Conservation (phyloP, 1,140 invertebrate species). For the Drosophila athabasca region DNA sequence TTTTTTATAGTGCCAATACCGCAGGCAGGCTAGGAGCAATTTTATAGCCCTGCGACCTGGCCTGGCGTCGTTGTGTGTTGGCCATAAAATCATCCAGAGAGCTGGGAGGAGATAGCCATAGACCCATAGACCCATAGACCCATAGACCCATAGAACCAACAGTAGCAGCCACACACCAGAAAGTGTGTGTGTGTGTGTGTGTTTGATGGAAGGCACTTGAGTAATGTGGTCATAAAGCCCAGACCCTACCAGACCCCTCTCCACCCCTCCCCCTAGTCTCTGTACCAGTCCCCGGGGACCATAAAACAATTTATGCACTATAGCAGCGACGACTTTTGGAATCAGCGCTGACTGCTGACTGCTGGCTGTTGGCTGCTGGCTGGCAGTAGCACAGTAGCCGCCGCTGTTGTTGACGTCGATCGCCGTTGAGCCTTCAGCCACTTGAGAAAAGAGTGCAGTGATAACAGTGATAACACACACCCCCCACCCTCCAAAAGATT, state of each 20-base stretch:
- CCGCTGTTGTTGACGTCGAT: slow-evolving; percentile 31
- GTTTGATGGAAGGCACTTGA: slow-evolving; percentile 64
- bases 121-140: too few relatives aligned
- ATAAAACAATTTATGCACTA: slow-evolving; percentile 80
- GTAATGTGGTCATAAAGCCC: slow-evolving; percentile 77
- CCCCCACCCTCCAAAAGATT: neutral
- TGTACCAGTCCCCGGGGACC: slow-evolving; percentile 41
- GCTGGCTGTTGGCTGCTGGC: too few relatives aligned
- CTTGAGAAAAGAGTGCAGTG: slow-evolving; percentile 73
- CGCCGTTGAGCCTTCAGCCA: slow-evolving; percentile 31
- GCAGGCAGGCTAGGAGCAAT: slow-evolving; percentile 44
- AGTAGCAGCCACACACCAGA: slow-evolving; percentile 8
- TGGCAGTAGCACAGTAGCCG: slow-evolving; percentile 54
- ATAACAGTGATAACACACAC: slow-evolving; percentile 47
- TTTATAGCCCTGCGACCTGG: slow-evolving; percentile 67
- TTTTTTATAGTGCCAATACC: slow-evolving; percentile 76
- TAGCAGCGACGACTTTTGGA: slow-evolving; percentile 69
- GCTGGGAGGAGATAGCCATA: too few relatives aligned
- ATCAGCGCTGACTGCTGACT: slow-evolving; percentile 47
- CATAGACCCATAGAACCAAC: neutral
- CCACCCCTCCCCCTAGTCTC: too few relatives aligned
- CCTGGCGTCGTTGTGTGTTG: slow-evolving; percentile 64
- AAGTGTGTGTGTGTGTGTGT: slow-evolving; percentile 31
- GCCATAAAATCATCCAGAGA: slow-evolving; percentile 66
- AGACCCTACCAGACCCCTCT: slow-evolving; percentile 15